A percentile compares a stretch with the other conserved stretches of the same genome.
phyloP scores from a whole-genome alignment of 2,888 invertebrate genomes.

The Pteria penguin region DNA sequence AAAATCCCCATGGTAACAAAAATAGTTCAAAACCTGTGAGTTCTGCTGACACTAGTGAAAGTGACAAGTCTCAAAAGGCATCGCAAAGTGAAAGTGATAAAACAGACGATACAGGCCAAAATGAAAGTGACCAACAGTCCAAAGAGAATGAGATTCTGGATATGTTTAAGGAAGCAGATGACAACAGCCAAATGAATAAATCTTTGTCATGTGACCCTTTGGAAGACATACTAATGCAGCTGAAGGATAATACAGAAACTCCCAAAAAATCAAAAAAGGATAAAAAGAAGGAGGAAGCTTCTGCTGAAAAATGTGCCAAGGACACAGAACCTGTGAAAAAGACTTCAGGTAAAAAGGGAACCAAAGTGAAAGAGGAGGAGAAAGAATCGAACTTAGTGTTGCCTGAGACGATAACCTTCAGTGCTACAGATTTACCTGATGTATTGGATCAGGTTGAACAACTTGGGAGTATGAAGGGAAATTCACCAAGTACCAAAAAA shows the following conservation, averaged over 20 bases:
- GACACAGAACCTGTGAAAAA: neutral
- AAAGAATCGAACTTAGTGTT: slow-evolving; percentile 45
- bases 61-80: neutral
- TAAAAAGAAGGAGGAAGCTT: slow-evolving; percentile 29
- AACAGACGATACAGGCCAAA: neutral
- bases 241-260: slow-evolving; percentile 1
- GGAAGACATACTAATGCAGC: slow-evolving; percentile 53
- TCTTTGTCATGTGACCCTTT: slow-evolving; percentile 16
- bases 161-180: neutral
- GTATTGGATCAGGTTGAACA: slow-evolving; percentile 78
- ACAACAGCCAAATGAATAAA: slow-evolving; percentile 11
- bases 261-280: slow-evolving; percentile 34
- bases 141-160: slow-evolving; percentile 10
- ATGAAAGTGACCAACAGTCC: slow-evolving; percentile 3
- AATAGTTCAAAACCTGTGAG: neutral
- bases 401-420: slow-evolving; percentile 74
- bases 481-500: slow-evolving; percentile 44
- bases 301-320: neutral
- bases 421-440: slow-evolving; percentile 71
- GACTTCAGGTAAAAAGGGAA: neutral
- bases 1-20: slow-evolving; percentile 28
- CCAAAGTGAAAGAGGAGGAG: slow-evolving; percentile 22
- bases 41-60: slow-evolving; percentile 3
- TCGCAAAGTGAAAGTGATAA: neutral
- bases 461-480: slow-evolving; percentile 52